These are phyloP conservation scores for Ptychodera flava DNA, from an alignment of 35 echinoderm and acorn worm genomes.

Conservation along the genomic window DNA sequence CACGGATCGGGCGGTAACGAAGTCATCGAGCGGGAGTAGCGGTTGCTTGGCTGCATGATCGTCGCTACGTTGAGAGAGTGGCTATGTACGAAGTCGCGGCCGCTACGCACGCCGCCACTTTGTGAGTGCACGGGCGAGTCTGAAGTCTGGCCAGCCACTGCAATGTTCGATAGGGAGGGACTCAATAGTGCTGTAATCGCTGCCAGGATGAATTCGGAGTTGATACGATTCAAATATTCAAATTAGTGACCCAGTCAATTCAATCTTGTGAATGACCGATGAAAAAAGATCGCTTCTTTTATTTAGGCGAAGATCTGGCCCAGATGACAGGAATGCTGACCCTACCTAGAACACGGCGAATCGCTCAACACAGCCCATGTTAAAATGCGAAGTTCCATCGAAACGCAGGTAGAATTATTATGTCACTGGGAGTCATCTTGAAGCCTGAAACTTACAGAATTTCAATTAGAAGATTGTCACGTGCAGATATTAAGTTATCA, in stretches of 20 bases:
- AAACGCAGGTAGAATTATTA: neutral
- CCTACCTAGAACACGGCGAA: neutral
- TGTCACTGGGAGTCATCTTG: too few relatives aligned
- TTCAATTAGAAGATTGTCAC: too few relatives aligned
- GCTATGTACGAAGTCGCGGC: neutral
- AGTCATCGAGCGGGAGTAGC: neutral
- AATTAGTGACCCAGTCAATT: too few relatives aligned
- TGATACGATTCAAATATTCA: neutral
- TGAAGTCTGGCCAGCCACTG: neutral
- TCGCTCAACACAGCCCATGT: neutral
- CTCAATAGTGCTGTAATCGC: neutral
- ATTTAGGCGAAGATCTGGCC: neutral
- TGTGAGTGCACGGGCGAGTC: neutral
- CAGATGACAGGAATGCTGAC: neutral
- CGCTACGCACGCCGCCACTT: neutral
- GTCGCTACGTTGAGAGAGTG: neutral
- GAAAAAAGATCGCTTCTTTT: too few relatives aligned
- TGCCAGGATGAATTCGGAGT: neutral
- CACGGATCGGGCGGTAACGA: neutral
- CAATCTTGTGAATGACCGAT: too few relatives aligned
- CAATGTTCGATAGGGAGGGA: neutral
- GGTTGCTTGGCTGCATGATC: neutral
- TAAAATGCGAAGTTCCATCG: neutral
- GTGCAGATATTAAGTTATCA: too few relatives aligned
- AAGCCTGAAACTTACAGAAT: too few relatives aligned